Evolutionary conservation across 2,797 vertebrate species (phyloP).

Genomic region (Rhabdomys pumilio): DNA sequence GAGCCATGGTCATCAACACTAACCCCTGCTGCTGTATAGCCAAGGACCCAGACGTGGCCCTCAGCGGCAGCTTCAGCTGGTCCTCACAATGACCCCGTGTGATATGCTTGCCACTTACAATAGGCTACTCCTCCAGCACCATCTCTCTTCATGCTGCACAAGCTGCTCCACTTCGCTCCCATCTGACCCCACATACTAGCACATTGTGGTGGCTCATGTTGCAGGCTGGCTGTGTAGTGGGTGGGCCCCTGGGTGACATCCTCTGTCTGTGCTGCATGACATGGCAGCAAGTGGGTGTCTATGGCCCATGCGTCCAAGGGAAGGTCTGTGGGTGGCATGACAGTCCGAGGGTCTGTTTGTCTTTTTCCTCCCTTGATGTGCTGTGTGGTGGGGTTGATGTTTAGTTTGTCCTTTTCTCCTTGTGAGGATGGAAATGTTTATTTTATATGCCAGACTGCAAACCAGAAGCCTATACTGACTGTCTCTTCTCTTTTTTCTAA

Average conservation of each 20-base stretch:
- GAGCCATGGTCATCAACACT: background rate
- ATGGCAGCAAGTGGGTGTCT: background rate
- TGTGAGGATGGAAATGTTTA: background rate
- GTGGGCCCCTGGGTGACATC: background rate
- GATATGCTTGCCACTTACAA: background rate
- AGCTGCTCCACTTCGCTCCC: background rate
- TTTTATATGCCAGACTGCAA: background rate
- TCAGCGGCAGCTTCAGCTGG: background rate
- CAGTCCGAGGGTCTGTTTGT: background rate
- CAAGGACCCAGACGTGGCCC: background rate
- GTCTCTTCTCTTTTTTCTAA: constrained; percentile 32
- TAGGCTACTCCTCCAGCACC: background rate
- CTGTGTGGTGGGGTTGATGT: background rate
- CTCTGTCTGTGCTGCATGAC: background rate
- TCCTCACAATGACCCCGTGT: background rate
- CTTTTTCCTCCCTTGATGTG: background rate
- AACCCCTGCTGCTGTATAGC: background rate
- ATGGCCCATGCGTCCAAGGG: background rate
- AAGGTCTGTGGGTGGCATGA: background rate
- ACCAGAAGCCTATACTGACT: background rate
- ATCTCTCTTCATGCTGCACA: background rate
- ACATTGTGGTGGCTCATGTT: background rate
- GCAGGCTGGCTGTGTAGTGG: background rate
- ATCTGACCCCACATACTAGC: background rate
- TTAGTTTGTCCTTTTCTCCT: constrained; percentile 5